Evolutionary conservation across 1,140 invertebrate species (phyloP), one percentile per base, ranked within the genome.

Genomic region (Mactra quadrangularis): DNA sequence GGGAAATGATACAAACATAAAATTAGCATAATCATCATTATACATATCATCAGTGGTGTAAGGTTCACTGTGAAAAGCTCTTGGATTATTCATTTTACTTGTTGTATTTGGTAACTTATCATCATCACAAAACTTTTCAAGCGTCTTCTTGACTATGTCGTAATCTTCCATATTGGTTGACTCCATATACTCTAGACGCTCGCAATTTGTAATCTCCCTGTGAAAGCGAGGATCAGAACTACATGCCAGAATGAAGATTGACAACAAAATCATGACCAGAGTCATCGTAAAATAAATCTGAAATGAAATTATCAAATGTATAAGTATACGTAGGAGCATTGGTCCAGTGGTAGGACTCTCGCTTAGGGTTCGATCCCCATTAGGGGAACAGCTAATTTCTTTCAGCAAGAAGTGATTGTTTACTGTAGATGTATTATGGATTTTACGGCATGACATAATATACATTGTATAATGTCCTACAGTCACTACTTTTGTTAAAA

Each of bases 161-260:
- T 57, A 60, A n/a, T 35, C 66, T 6, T 55, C 52, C 77, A 81
- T 81, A 57, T 41, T 33, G n/a, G 62, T 41, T 45, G 33, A 25
- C 4, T 33, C 17, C 77, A 81, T 81, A 38, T 68, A 81, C 15
- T 59, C 50, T 7, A 81, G 77, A 35, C 77, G 60, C 77, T 81
- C 77, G 55, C 77, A 81, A 52, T 81, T 81, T 13, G 77, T 81
- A 64, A 81, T 81, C 31, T 17, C 27, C 22, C 77, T 29, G 11
- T 81, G 76, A 45, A 78, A 78, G 29, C 60, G 25, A 25, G 76
- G 60, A 45, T 78, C 76, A 33, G 75, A 66, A 19, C 75, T 78
- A 38, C 62, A 78, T 1, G 59, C 75, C 45, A 78, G 29, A 4
- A 47, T 66, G 50, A 78, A 78, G 7, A 78, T 78, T 2, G 75